A percentile compares a stretch with the other conserved stretches of the same genome.
These are phyloP conservation scores for Mixornis gularis DNA, from an alignment of 2,113 vertebrate genomes.

Conservation along the genomic window DNA sequence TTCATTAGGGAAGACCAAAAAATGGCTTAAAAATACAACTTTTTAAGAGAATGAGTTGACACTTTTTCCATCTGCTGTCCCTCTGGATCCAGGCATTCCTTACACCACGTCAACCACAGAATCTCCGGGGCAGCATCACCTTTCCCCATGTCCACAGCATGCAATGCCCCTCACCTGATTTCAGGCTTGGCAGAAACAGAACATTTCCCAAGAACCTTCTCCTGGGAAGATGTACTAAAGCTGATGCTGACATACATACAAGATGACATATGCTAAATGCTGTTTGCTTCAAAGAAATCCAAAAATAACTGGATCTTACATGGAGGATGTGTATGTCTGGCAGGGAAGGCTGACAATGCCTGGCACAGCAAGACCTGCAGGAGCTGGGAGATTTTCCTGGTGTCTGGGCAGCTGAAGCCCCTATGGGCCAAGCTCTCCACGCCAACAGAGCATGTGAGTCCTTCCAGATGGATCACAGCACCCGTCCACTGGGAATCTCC, in stretches of 20 bases:
- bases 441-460: background rate
- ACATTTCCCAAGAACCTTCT: background rate
- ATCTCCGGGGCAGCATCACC: background rate
- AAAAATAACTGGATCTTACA: conserved; percentile 14
- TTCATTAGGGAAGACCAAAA: background rate
- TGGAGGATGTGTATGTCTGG: background rate
- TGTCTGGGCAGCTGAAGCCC: background rate
- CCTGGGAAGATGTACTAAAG: background rate
- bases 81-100: background rate
- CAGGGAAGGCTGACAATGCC: background rate
- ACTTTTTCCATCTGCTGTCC: background rate
- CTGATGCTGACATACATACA: conserved; percentile 15
- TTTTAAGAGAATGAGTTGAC: background rate
- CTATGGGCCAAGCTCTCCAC: background rate
- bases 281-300: conserved; percentile 52
- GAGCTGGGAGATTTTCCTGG: background rate
- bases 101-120: background rate
- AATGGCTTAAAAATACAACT: background rate
- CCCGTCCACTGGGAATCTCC: background rate
- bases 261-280: conserved; percentile 33
- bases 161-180: background rate
- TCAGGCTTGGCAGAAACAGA: background rate
- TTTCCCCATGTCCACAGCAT: background rate
- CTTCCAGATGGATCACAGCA: background rate
- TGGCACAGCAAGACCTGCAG: background rate